Evolutionary conservation across 53 echinoderm and acorn worm species (phyloP), one percentile per base, ranked within the genome.

Genomic region (Apostichopus leukothele): DNA sequence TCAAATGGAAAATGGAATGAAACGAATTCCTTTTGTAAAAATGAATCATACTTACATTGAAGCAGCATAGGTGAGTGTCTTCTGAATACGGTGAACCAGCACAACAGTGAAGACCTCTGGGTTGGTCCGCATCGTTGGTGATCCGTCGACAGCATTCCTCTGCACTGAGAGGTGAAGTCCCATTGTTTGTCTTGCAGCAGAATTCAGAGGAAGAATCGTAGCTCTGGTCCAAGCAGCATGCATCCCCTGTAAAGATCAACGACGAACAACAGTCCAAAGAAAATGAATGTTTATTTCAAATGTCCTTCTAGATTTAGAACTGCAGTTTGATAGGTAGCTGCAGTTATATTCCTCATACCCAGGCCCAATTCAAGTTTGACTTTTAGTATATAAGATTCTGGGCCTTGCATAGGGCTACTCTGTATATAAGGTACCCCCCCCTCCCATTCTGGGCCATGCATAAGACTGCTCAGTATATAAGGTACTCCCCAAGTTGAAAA

Each of bases 61-160:
- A 52, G 39, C 78, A 78, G 53, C 78, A 78, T 7, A 78, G 27
- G 7, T 78, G 6, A 6, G 51, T 52, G 2, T 78, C 50, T 78
- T 50, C 51, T n/a, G 27, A 10, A 16, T 12, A 51, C 50, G 53
- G 78, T 7, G 51, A 27, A 3, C 50, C 50, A 1, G 11, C 53
- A 52, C 78, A 78, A 50, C 78, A 78, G 7, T 25, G 78, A 6
- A 78, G 78, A 78, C 14, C 51, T 9, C 78, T 78, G 51, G 78
- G 8, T 50, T 11, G 61, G 61, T 61, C 61, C 13, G 61, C 13
- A 13, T 11, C 13, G 61, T 61, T 61, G 18, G 51, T 78, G 78
- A 52, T 11, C 61, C 1, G 13, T 7, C 6, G 5, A 52, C 78
- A 78, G 51, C 78, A 78, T 52, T 78, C 27, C 53, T 78, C 78